Conservation (phyloP, 92 coral and sea anemone genomes). For the Actinostola sp. region DNA sequence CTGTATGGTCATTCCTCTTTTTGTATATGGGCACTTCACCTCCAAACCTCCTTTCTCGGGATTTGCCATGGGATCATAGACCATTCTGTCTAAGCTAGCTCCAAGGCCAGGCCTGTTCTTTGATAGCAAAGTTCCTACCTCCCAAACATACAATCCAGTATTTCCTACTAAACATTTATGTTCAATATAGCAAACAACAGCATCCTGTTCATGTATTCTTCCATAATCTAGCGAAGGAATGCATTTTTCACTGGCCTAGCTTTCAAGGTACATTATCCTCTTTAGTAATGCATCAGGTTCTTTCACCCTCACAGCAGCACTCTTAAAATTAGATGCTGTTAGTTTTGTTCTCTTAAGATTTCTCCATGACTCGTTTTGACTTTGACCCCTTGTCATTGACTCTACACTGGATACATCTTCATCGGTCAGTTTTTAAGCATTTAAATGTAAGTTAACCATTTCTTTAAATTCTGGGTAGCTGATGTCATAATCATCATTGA, state of each 20-base stretch:
- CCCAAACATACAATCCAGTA: constrained; percentile 33
- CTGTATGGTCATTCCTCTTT: constrained; percentile 33
- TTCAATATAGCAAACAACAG: constrained; percentile 33
- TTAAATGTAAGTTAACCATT: constrained; percentile 16
- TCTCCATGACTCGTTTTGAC: constrained; percentile 11
- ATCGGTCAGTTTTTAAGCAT: constrained; percentile 10
- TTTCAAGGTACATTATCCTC: constrained; percentile 36
- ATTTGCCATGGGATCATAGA: constrained; percentile 38
- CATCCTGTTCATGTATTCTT: constrained; percentile 31
- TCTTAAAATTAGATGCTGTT: constrained; percentile 34
- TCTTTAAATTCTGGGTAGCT: constrained; percentile 7
- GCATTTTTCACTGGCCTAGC: not conserved
- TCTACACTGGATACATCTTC: constrained; percentile 11
- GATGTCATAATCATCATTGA: constrained; percentile 29
- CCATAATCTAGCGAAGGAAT: constrained; percentile 39
- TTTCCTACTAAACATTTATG: constrained; percentile 32
- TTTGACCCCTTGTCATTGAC: constrained; percentile 10
- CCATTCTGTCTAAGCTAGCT: constrained; percentile 52
- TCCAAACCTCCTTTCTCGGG: constrained; percentile 56
- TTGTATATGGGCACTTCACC: constrained; percentile 59
- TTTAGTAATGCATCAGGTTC: constrained; percentile 40
- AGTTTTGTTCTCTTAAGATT: constrained; percentile 3
- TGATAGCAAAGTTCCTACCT: constrained; percentile 56
- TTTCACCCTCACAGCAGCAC: constrained; percentile 21
- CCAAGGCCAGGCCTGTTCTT: constrained; percentile 47